Conservation (phyloP, 2,113 vertebrate species). For the Bucco capensis region DNA sequence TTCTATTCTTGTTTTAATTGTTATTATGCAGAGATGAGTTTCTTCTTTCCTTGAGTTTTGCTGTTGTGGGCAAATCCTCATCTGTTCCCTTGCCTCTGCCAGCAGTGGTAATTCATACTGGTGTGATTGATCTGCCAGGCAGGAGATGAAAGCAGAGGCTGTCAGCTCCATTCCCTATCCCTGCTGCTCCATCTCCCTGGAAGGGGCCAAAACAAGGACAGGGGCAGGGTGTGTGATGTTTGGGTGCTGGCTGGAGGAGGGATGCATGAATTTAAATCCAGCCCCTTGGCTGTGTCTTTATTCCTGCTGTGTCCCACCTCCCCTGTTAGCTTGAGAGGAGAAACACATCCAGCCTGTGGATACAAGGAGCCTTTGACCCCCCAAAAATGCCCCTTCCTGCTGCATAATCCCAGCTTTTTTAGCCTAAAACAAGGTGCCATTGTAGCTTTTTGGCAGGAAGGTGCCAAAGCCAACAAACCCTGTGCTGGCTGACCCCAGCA, state of each 20-base stretch:
- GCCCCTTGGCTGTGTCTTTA: too few relatives aligned
- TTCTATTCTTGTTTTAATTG: not conserved
- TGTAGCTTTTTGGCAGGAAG: constrained; percentile 21
- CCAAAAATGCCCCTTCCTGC: not conserved
- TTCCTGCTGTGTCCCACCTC: not conserved
- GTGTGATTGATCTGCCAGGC: constrained; percentile 44
- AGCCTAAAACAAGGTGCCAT: constrained; percentile 36
- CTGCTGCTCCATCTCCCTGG: not conserved
- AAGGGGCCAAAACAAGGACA: not conserved
- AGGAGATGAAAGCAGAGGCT: constrained; percentile 48
- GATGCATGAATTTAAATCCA: not conserved
- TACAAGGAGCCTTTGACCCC: constrained; percentile 37
- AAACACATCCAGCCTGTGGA: not conserved
- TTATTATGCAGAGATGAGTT: fast-evolving
- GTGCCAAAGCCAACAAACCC: constrained; percentile 62
- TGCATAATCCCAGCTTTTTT: not conserved
- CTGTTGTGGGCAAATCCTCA: constrained; percentile 25
- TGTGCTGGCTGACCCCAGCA: not conserved
- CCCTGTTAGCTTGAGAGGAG: fast-evolving
- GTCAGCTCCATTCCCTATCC: constrained; percentile 29
- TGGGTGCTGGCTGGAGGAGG: not conserved
- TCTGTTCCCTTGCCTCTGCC: not conserved
- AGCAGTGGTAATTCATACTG: constrained; percentile 49
- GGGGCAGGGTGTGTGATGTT: not conserved
- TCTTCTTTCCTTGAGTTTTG: not conserved